Conservation (phyloP, 2,888 invertebrate species). For the Invenusta paracnida region DNA sequence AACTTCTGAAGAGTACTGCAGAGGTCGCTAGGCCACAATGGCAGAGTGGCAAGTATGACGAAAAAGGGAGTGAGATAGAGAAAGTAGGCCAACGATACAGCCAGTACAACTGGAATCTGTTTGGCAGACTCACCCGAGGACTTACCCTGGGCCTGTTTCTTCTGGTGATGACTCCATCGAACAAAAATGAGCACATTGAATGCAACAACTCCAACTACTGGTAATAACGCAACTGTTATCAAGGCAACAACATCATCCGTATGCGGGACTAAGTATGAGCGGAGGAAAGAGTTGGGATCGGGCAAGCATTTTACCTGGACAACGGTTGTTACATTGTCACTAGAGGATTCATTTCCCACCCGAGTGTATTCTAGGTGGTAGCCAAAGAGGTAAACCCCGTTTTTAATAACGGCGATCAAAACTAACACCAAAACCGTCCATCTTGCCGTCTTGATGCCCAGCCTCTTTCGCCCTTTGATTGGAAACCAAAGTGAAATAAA, state of each 20-base stretch:
- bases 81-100: neutral
- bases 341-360: too few species aligned
- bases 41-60: neutral
- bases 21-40: neutral
- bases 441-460: neutral
- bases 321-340: neutral
- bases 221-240: neutral
- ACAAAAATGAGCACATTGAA: neutral
- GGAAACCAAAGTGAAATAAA: neutral
- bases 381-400: neutral
- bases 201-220: neutral
- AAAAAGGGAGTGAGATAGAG: neutral
- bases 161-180: neutral
- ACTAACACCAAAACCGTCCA: neutral
- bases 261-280: neutral
- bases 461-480: neutral
- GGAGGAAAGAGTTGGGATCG: neutral
- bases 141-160: neutral
- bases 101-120: neutral
- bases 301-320: neutral
- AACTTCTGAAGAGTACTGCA: neutral
- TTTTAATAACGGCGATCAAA: neutral
- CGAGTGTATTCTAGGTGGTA: neutral
- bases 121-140: neutral
- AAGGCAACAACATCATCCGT: neutral